Conservation (phyloP, 2,888 invertebrate genomes). For the Apodemia hepburni region DNA sequence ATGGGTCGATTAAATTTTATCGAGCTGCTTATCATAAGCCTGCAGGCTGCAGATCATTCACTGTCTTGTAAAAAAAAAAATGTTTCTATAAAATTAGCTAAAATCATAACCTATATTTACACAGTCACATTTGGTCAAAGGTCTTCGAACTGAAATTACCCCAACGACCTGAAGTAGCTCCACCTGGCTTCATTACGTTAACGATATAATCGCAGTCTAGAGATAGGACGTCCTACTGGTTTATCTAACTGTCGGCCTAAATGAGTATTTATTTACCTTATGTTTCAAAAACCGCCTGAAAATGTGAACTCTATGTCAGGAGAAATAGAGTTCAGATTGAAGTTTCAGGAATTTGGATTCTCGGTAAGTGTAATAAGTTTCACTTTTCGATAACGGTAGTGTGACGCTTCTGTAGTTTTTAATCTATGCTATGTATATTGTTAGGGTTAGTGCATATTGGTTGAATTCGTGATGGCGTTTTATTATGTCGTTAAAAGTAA, state of each 20-base stretch:
- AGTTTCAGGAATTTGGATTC: background rate
- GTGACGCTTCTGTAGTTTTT: conserved; percentile 11
- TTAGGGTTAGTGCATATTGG: background rate
- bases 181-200: conserved; percentile 5
- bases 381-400: background rate
- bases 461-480: conserved; percentile 1
- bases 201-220: conserved; percentile 8
- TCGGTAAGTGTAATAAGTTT: conserved; percentile 5
- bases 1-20: too few relatives aligned
- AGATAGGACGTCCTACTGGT: conserved; percentile 15
- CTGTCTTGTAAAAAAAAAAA: too few relatives aligned
- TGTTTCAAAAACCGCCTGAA: conserved; percentile 1
- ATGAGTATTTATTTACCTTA: conserved; percentile 15
- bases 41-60: too few relatives aligned
- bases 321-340: background rate
- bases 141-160: conserved; percentile 7
- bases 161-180: conserved; percentile 6
- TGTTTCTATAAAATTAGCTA: background rate
- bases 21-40: too few relatives aligned
- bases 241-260: conserved; percentile 14
- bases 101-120: background rate
- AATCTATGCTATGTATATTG: background rate
- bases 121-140: background rate
- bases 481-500: background rate
- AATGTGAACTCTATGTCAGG: background rate